Base-by-base conservation (phyloP, 2,888 invertebrate species). In the Homarus gammarus region DNA sequence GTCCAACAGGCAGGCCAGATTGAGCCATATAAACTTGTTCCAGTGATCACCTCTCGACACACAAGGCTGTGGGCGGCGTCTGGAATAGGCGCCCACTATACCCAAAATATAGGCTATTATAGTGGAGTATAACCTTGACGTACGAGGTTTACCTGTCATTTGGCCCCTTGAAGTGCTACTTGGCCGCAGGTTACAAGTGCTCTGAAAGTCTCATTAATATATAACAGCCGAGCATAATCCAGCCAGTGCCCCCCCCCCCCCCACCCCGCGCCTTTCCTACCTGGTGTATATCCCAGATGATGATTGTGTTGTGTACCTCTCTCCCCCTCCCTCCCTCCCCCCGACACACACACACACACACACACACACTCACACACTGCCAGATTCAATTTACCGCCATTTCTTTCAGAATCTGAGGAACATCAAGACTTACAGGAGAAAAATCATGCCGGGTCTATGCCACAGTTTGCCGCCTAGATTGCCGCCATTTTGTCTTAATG, bases 401-500 rank as follows among this genome's bases (percentile, higher is more conserved):
- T 68, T 49, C 85, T 36, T 27, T n/a, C 61, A 38, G 38, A 73
- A 36, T 70, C 73, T 40, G 73, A 38, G 49, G n/a, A n/a, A 40
- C 51, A 84, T 68, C 36, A 78, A 78, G 51, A 44, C 38, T 56
- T 51, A 56, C 38, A 38, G 64, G 68, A 70, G 51, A 78, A 77
- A 85, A 70, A 78, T 78, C 70, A 18, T 31, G 51, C 49, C 85
- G 12, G 33, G 44, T 70, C 73, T 36, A 40, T 44, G 72, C 87
- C 87, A 64, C 82, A 82, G 82, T 87, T 82, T 73, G 64, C 87
- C 81, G 64, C 77, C 49, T 38, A 38, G 75, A 84, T 84, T 68
- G 83, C 86, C 90, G 86, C 83, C 87, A 87, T 86, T 90, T 86
- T 90, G 86, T 82, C 86, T 86, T 90, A 90, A 90, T 90, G 90